Conservation (phyloP, 2,797 vertebrate genomes). For the Pelodytes ibericus region DNA sequence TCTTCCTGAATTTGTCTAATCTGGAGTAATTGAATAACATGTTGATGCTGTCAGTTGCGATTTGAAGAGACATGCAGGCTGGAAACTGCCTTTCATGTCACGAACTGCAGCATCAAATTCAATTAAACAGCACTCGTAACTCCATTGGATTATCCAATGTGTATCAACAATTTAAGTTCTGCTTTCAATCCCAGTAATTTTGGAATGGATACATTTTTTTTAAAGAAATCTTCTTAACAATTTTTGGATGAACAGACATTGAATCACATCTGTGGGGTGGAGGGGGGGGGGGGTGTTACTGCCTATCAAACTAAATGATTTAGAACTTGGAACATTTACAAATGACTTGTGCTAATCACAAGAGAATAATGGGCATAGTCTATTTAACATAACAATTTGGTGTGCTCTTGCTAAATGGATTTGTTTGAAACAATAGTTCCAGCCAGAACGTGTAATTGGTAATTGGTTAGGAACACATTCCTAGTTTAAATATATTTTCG, state of each 20-base stretch:
- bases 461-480: neutral
- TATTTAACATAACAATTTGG: conserved; percentile 11
- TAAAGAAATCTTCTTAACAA: neutral
- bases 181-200: neutral
- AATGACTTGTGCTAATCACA: conserved; percentile 14
- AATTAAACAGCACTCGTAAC: neutral
- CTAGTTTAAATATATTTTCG: neutral
- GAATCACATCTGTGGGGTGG: conserved; percentile 3
- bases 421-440: neutral
- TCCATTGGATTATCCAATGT: neutral
- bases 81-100: conserved; percentile 31
- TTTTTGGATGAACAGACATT: conserved; percentile 28
- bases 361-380: conserved; percentile 1
- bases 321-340: neutral
- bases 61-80: neutral
- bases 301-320: neutral
- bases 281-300: neutral
- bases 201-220: conserved; percentile 11
- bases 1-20: neutral
- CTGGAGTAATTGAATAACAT: conserved; percentile 15
- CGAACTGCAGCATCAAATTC: conserved; percentile 27
- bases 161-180: neutral
- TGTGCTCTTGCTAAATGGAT: neutral
- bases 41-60: conserved; percentile 12
- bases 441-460: neutral